Conservation (phyloP, 2,888 invertebrate genomes). For the Synergus laeviventris region DNA sequence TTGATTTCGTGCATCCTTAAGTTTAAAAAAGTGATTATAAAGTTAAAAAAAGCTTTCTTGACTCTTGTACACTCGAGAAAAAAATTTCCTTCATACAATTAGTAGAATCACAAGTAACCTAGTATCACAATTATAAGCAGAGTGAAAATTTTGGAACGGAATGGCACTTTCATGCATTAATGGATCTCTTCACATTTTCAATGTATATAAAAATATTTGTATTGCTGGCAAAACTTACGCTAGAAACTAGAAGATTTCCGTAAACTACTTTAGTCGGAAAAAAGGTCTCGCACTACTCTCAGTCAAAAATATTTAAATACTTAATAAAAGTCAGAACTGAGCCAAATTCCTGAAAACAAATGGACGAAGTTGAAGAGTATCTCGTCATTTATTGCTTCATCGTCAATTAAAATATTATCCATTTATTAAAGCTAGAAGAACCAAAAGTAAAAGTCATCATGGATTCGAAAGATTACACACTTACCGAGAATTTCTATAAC, state of each 20-base stretch:
- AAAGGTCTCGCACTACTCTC: constrained; percentile 24
- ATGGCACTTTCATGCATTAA: constrained; percentile 69
- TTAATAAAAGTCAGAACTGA: constrained; percentile 40
- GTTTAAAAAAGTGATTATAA: constrained; percentile 49
- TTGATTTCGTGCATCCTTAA: constrained; percentile 21
- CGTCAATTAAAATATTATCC: constrained; percentile 29
- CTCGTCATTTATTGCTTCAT: constrained; percentile 4
- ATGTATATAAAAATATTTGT: constrained; percentile 29
- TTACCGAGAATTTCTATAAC: neutral
- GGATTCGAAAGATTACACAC: neutral
- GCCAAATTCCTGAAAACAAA: constrained; percentile 37
- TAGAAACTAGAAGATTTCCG: constrained; percentile 35
- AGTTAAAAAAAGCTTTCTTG: constrained; percentile 51
- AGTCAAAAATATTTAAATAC: constrained; percentile 35
- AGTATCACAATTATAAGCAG: constrained; percentile 70
- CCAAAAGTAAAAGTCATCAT: constrained; percentile 19
- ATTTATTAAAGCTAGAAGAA: constrained; percentile 42
- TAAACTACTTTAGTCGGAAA: constrained; percentile 43
- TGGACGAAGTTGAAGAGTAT: neutral
- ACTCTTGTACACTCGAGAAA: constrained; percentile 47
- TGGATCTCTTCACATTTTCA: constrained; percentile 48
- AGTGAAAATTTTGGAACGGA: constrained; percentile 70
- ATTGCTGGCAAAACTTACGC: constrained; percentile 26
- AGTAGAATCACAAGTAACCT: constrained; percentile 68
- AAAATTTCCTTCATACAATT: constrained; percentile 60